Evolutionary conservation across 2,113 vertebrate genomes (phyloP).

Genomic region (Pao palembangensis): DNA sequence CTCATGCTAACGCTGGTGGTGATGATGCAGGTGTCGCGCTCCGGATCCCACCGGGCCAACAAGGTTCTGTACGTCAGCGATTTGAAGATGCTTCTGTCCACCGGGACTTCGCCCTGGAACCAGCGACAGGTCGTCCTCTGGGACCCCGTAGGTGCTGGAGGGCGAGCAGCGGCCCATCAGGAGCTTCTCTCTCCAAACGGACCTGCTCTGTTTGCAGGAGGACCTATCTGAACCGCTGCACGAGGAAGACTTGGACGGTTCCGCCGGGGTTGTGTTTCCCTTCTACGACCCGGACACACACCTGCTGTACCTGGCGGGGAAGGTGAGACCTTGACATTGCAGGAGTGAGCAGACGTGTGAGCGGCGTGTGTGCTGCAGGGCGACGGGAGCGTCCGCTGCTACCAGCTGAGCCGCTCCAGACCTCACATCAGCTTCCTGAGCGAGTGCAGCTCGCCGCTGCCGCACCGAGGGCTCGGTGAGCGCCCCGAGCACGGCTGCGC

Average conservation of each 20-base stretch:
- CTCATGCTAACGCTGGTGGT: background rate
- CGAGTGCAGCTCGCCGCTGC: conserved; percentile 82
- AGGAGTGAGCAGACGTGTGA: background rate
- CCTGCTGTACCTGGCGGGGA: conserved; percentile 91
- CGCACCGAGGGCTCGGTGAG: conserved; percentile 93
- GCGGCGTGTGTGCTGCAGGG: conserved; percentile 71
- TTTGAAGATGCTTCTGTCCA: conserved; percentile 85
- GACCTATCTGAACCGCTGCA: conserved; percentile 86
- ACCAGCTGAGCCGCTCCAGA: conserved; percentile 83
- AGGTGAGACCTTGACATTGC: conserved; percentile 69
- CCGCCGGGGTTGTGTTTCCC: conserved; percentile 87
- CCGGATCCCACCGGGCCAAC: conserved; percentile 77
- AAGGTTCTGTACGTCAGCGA: conserved; percentile 87
- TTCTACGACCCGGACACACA: conserved; percentile 88
- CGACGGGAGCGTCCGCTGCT: conserved; percentile 90
- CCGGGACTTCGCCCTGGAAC: conserved; percentile 89
- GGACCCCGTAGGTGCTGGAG: conserved; percentile 78
- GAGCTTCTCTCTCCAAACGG: background rate
- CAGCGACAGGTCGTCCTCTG: conserved; percentile 89
- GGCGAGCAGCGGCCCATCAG: background rate
- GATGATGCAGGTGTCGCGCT: conserved; percentile 75
- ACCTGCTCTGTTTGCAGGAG: conserved; percentile 66
- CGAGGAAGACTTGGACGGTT: conserved; percentile 88
- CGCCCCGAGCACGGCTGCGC: too few species aligned
- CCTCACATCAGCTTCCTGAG: conserved; percentile 86